These are phyloP conservation scores for Orthonyx spaldingii DNA, from an alignment of 2,113 vertebrate species.

Conservation along the genomic window DNA sequence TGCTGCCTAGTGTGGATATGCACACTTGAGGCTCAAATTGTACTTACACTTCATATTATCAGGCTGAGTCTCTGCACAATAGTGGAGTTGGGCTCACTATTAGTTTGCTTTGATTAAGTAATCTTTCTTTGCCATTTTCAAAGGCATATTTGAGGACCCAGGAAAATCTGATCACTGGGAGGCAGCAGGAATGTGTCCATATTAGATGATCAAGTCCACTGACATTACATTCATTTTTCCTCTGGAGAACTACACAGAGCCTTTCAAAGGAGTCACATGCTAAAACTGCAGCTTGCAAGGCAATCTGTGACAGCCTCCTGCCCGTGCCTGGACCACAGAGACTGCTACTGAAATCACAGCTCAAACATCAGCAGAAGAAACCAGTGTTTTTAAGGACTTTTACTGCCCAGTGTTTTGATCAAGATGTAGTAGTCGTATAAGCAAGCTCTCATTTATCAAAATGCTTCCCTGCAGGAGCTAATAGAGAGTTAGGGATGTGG, in stretches of 20 bases:
- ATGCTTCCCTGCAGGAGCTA: background rate
- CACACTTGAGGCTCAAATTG: background rate
- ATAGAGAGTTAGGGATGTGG: background rate
- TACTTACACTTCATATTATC: background rate
- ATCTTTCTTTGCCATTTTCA: background rate
- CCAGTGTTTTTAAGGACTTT: background rate
- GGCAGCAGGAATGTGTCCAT: background rate
- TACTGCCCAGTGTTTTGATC: background rate
- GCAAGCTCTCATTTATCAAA: background rate
- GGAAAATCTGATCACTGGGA: background rate
- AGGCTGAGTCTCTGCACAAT: background rate
- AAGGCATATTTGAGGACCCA: background rate
- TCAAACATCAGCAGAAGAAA: background rate
- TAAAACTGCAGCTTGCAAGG: background rate
- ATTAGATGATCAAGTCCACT: background rate
- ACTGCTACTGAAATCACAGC: background rate
- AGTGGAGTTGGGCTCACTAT: background rate
- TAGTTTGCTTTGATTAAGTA: background rate
- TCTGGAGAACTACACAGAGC: rapidly evolving
- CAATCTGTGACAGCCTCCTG: background rate
- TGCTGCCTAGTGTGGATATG: background rate
- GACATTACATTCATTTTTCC: background rate
- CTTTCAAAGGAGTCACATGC: background rate
- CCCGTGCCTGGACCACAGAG: background rate
- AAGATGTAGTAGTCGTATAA: background rate